Conservation (phyloP, 2,888 invertebrate genomes). For the Graphium colonna region DNA sequence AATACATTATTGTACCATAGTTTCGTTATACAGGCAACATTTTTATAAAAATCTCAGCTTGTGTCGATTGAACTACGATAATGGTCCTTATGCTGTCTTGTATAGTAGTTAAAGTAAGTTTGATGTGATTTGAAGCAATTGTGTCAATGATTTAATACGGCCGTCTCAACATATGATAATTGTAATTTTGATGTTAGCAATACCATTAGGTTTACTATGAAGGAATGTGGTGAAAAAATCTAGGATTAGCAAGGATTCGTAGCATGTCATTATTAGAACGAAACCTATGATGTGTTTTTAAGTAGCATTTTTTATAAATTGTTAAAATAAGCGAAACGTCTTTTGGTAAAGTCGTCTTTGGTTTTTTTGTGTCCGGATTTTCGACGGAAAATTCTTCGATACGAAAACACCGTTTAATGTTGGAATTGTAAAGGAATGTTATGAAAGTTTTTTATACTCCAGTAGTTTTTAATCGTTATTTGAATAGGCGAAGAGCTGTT, state of each 20-base stretch:
- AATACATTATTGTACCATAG: not conserved
- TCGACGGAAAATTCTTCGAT: not conserved
- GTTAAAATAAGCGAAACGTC: not conserved
- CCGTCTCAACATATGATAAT: constrained; percentile 13
- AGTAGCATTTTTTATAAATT: constrained; percentile 11
- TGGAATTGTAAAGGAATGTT: constrained; percentile 18
- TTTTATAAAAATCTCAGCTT: not conserved
- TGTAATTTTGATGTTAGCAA: constrained; percentile 2
- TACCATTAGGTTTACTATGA: not conserved
- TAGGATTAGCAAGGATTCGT: not conserved
- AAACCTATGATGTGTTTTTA: not conserved
- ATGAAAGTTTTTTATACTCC: not conserved
- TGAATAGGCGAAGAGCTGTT: not conserved
- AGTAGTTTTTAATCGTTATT: not conserved
- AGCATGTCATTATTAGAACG: constrained; percentile 1
- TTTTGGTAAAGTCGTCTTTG: no score
- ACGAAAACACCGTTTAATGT: not conserved
- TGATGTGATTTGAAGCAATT: constrained; percentile 5
- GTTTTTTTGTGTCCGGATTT: not conserved
- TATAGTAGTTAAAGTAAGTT: not conserved
- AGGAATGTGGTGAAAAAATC: not conserved
- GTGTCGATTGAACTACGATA: no score
- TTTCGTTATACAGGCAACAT: not conserved
- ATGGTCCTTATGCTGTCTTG: not conserved
- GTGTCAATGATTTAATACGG: constrained; percentile 11